Conservation (phyloP, 1,140 invertebrate species). For the Macrotrachela quadricornifera region DNA sequence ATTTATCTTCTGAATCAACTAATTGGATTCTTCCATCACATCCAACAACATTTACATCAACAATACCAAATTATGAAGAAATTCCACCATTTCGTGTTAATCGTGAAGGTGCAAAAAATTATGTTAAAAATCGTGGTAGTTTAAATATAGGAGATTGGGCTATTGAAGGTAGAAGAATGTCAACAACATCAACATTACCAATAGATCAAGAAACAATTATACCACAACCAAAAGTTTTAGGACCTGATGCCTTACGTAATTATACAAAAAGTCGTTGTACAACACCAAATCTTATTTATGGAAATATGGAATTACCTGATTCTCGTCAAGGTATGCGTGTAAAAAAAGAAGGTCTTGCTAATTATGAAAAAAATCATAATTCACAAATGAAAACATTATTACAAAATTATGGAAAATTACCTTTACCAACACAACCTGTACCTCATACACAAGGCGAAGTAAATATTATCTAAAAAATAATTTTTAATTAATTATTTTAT, state of each 20-base stretch:
- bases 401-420: too few relatives aligned
- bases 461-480: too few relatives aligned
- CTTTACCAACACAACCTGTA: too few relatives aligned
- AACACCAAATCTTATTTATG: neutral
- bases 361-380: conserved; percentile 4
- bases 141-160: neutral
- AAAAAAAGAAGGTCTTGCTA: conserved; percentile 1
- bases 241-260: neutral
- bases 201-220: neutral
- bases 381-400: neutral
- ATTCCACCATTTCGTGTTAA: neutral
- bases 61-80: too few relatives aligned
- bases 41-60: too few relatives aligned
- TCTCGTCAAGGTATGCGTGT: conserved; percentile 1
- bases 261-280: neutral
- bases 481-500: too few relatives aligned
- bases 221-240: neutral
- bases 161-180: neutral
- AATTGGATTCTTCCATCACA: too few relatives aligned
- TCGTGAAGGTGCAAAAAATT: conserved; percentile 5
- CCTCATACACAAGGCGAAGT: too few relatives aligned
- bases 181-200: neutral
- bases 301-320: neutral
- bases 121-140: neutral
- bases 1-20: too few relatives aligned